These are phyloP conservation scores for Caracal caracal DNA, from an alignment of 2,113 vertebrate genomes.

Conservation along the genomic window DNA sequence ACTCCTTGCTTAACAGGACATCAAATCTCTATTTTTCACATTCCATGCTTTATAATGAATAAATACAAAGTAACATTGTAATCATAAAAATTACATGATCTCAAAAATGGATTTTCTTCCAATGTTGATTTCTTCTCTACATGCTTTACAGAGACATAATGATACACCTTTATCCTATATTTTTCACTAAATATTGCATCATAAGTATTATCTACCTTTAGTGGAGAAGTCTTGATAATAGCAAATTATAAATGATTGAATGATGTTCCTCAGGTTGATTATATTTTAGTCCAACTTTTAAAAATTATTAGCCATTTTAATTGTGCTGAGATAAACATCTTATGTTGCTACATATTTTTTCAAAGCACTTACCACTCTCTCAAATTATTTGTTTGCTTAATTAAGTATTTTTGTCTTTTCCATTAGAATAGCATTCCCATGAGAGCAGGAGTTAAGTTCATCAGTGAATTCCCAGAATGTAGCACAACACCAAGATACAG, in stretches of 20 bases:
- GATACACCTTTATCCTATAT: neutral
- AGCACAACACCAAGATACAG: neutral
- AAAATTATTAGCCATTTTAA: neutral
- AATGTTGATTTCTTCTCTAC: neutral
- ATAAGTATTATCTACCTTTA: neutral
- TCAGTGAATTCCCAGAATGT: neutral
- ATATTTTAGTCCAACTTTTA: neutral
- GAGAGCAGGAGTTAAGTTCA: neutral
- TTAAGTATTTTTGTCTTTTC: neutral
- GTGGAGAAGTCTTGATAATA: neutral
- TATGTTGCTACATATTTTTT: neutral
- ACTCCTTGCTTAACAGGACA: neutral
- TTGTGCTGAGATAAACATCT: neutral
- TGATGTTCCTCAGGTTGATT: neutral
- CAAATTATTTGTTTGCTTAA: slow-evolving; percentile 12
- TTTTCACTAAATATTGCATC: neutral
- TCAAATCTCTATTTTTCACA: neutral
- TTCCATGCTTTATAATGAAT: neutral
- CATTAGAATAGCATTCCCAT: neutral
- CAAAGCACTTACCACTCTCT: neutral
- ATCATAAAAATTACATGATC: neutral
- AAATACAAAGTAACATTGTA: neutral
- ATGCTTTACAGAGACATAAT: neutral
- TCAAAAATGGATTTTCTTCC: slow-evolving; percentile 20
- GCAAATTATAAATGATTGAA: neutral